Base-by-base conservation (phyloP, 2,888 invertebrate genomes). In the Troilus luridus region DNA sequence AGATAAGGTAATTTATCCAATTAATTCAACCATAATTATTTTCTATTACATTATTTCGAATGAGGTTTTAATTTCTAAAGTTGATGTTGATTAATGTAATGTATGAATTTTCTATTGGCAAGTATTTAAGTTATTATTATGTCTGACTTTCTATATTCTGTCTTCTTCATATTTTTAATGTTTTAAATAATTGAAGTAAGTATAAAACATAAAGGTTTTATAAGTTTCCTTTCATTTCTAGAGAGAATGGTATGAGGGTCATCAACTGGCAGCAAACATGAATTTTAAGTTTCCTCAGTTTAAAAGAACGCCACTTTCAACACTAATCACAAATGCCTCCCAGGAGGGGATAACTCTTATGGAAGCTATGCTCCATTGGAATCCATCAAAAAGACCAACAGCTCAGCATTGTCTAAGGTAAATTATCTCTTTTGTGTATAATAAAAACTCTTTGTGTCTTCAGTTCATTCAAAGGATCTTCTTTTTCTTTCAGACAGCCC, bases 251-350 rank as follows among this genome's bases (percentile, higher is more conserved):
- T 96, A 98, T 0, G 99, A 99, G 94, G 99, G 99, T 9, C 98
- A 97, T 94, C 97, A 97, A 93, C 95, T 99, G 92, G 99, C 99
- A 0, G 96, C 97, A 9, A 97, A 97, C 90, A 98, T 99, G 95
- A 99, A 99, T 93, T 99, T 99, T 94, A 97, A 98, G 92, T 99
- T 99, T 95, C 99, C 99, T 9, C 96, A 97, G 93, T 97, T 98
- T 94, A 96, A 96, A 0, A 96, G 97, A 93, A 97, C 98, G 88
- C 97, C 98, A 58, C 95, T 99, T 91, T 96, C 96, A 92, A 96
- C 97, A 92, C 95, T 98, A 58, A 97, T 99, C 92, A 97, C 97
- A 0, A 96, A 97, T 93, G 98, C 98, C 24, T 97, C 97, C 93
- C 95, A 96, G 91, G 96, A 98, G 81, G 98, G 97, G 6, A 95